phyloP scores from a whole-genome alignment of 2,113 vertebrate genomes.

The Oncorhynchus clarkii region DNA sequence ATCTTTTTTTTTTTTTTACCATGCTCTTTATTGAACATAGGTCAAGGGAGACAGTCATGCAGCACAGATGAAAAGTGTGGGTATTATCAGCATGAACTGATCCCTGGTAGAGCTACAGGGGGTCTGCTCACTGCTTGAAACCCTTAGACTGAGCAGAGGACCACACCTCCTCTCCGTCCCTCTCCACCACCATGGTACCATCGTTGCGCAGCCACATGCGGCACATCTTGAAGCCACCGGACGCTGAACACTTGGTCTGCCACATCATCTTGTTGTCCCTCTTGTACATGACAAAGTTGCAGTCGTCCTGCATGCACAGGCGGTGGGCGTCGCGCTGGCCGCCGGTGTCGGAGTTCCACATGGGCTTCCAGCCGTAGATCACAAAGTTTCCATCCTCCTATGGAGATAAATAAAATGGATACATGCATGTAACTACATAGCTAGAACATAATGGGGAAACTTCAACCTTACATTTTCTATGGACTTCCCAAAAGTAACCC shows the following conservation, averaged over 20 bases:
- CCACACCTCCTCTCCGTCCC: conserved; percentile 28
- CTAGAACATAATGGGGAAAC: not conserved
- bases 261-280: conserved; percentile 16
- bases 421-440: not conserved
- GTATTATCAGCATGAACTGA: not conserved
- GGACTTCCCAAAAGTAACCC: not conserved
- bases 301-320: conserved; percentile 32
- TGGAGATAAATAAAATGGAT: not conserved
- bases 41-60: not conserved
- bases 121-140: conserved; percentile 3
- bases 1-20: not conserved
- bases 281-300: conserved; percentile 34
- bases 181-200: conserved; percentile 18
- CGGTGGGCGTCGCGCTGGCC: conserved; percentile 7
- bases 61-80: not conserved
- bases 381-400: conserved; percentile 35
- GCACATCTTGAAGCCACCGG: conserved; percentile 10
- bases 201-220: conserved; percentile 7
- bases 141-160: conserved; percentile 25
- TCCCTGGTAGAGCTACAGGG: not conserved
- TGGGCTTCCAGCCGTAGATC: conserved; percentile 29
- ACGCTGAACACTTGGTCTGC: conserved; percentile 6
- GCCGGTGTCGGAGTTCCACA: conserved; percentile 22
- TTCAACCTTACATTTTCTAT: too few species aligned
- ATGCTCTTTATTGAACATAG: conserved; percentile 4